Evolutionary conservation across 2,888 invertebrate genomes (phyloP).

Genomic region (Leuctra nigra): DNA sequence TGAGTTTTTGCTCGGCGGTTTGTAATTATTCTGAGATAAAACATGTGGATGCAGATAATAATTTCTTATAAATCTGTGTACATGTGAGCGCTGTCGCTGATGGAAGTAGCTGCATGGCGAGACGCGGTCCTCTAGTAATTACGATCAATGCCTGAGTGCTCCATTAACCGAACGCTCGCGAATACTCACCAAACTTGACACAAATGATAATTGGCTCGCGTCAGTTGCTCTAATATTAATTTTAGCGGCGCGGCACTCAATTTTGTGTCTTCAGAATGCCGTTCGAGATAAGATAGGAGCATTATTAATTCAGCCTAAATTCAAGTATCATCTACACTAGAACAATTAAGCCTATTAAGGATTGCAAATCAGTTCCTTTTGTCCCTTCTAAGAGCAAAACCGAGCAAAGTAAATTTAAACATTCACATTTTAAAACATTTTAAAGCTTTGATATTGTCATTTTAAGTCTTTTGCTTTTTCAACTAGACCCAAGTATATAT

Average conservation of each 20-base stretch:
- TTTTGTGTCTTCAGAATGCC: too few species aligned
- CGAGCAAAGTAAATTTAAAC: too few species aligned
- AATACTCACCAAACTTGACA: constrained; percentile 3
- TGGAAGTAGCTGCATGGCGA: neutral
- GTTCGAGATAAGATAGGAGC: too few species aligned
- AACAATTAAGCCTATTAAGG: too few species aligned
- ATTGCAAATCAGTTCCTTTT: too few species aligned
- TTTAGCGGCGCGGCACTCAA: constrained; percentile 4
- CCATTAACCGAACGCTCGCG: neutral
- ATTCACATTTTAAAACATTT: too few species aligned
- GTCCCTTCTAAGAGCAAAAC: too few species aligned
- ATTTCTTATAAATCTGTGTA: constrained; percentile 2
- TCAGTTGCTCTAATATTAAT: constrained; percentile 6
- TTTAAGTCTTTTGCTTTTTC: too few species aligned
- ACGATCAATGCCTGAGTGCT: neutral
- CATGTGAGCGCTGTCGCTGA: neutral
- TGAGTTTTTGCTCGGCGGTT: neutral
- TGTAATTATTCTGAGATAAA: constrained; percentile 2
- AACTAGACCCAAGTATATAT: too few species aligned
- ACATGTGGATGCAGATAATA: neutral
- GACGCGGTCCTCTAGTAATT: neutral
- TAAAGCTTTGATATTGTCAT: too few species aligned
- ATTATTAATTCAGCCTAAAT: too few species aligned
- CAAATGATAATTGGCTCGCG: constrained; percentile 8
- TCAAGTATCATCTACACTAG: too few species aligned